Evolutionary conservation across 2,888 invertebrate genomes (phyloP), one percentile per base, ranked within the genome.

Genomic region (Plagodis pulveraria): DNA sequence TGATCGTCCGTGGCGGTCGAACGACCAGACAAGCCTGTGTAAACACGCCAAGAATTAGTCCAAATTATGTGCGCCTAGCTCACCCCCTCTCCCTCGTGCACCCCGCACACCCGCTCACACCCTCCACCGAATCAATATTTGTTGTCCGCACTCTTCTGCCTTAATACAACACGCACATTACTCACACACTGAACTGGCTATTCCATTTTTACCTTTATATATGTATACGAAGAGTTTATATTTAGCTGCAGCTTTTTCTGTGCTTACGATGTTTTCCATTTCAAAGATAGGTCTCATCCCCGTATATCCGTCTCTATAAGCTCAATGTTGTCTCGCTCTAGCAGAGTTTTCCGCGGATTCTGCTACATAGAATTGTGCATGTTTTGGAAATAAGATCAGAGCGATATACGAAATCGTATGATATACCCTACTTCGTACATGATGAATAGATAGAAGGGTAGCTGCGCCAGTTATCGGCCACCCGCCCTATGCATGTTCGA

Each of bases 91-190:
- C 22, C 62, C 66, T 58, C 65, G 57, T 67, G 73, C 65, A 66
- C 75, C 74, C 79, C 72, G 50, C 56, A 62, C 66, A 65, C 73
- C 77, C 77, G 70, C 72, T 64, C 62, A 70, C 81, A 81, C 86
- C 85, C 82, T 81, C 76, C 78, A 74, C 82, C 91, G 90, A 93
- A 93, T 93, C 93, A 93, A 93, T 93, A 93, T 93, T 93, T 93
- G 93, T 92, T 87, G 92, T 93, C 90, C 89, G 91, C 81, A 90
- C 92, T 92, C 91, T 91, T 92, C 92, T 91, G 86, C 87, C 90
- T 87, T 91, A 86, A 86, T 91, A 91, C 83, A 86, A 87, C 90
- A 92, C 91, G 91, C 91, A 91, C 87, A 86, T 85, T 86, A 78
- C 86, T 83, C 86, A 86, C 84, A 86, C 78, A 80, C 69, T 53